Base-by-base conservation (phyloP, 2,888 invertebrate genomes). In the Hylaea fasciaria region DNA sequence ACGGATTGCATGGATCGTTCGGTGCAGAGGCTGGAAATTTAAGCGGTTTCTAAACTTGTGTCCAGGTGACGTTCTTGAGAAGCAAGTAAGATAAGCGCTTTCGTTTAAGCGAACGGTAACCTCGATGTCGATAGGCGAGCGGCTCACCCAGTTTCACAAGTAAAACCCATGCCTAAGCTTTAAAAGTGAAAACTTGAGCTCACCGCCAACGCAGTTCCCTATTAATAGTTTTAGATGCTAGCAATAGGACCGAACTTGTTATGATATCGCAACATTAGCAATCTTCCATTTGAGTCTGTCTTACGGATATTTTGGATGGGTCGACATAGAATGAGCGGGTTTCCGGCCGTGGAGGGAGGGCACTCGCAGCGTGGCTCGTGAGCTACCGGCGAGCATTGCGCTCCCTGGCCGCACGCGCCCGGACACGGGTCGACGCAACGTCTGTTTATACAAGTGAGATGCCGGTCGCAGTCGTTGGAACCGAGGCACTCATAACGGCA, bases 1-100 rank as follows among this genome's bases (percentile, higher is more conserved):
- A 96, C 61, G 97, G 96, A 78, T 94, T 94, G 88, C 97, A 97
- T n/a, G 96, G 96, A 82, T 97, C 95, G 57, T 86, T 83, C 49
- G 92, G 91, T 66, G 83, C 78, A 79, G 82, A 86, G 53, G 80
- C 91, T 88, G 91, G 74, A 84, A 89, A 61, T 71, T 68, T 58
- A 46, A 46, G 28, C n/a, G 35, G 9, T 12, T 56, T 47, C 49
- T 65, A 52, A 68, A 57, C 37, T 4, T 40, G 4, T 56, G 53
- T 29, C 45, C 66, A 14, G 11, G 37, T n/a, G 43, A 12, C 9
- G 1, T 50, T 8, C n/a, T 37, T 0, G 9, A 29, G 16, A 60
- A 59, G 62, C 61, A 58, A 66, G 64, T 46, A 55, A n/a, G 64
- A 73, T 68, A 87, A 88, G 88, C 87, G 70, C 78, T 81, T 74